A percentile compares a stretch with the other conserved stretches of the same genome.
Evolutionary conservation across 2,797 vertebrate genomes (phyloP).

Genomic region (Labeo calbasu): DNA sequence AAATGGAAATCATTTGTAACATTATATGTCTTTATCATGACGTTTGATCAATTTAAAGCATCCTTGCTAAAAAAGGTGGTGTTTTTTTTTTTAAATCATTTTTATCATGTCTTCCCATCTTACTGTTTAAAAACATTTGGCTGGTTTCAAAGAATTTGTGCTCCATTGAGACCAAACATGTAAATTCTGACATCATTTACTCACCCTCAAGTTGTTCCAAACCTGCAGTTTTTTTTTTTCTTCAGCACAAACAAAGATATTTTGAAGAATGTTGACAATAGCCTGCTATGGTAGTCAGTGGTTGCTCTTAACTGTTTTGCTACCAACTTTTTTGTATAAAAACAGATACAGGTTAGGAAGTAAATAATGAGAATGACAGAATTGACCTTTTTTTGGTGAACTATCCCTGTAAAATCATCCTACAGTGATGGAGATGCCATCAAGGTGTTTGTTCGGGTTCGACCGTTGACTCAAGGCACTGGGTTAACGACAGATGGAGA

Average conservation of each 20-base stretch:
- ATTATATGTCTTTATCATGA: too few relatives aligned
- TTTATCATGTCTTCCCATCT: too few relatives aligned
- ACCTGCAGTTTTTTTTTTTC: not conserved
- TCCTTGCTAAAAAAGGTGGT: too few relatives aligned
- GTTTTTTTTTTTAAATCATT: too few relatives aligned
- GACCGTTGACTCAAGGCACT: slow-evolving; percentile 82
- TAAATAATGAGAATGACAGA: not conserved
- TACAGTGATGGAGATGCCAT: slow-evolving; percentile 89
- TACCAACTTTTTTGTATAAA: not conserved
- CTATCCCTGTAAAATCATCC: not conserved
- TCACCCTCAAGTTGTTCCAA: not conserved
- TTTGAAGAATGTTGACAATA: not conserved
- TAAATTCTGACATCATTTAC: too few relatives aligned
- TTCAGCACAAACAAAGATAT: not conserved
- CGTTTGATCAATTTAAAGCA: too few relatives aligned
- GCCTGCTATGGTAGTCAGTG: too few relatives aligned
- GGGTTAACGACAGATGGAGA: slow-evolving; percentile 80
- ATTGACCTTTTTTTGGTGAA: not conserved
- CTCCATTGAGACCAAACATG: too few relatives aligned
- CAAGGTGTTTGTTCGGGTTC: slow-evolving; percentile 92
- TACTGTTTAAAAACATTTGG: too few relatives aligned
- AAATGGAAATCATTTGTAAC: too few relatives aligned
- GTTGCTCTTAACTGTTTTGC: too few relatives aligned
- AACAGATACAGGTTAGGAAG: not conserved
- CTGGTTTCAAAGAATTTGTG: too few relatives aligned